Evolutionary conservation across 2,888 invertebrate genomes (phyloP).

Genomic region (Strigamia crassipes): DNA sequence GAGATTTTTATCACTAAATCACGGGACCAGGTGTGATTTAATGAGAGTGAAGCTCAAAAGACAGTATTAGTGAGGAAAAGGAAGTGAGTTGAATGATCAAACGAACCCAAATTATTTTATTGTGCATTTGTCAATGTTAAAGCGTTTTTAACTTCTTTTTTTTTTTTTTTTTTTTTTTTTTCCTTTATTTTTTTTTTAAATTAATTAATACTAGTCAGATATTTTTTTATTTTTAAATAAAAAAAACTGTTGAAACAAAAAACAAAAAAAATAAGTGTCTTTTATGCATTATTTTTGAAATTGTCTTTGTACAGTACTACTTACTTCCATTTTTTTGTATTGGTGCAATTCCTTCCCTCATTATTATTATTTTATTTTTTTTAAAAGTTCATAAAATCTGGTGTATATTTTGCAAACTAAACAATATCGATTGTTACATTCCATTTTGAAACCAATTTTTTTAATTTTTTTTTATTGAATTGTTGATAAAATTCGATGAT

Average conservation of each 20-base stretch:
- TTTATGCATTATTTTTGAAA: too few relatives aligned
- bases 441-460: too few relatives aligned
- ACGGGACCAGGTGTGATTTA: neutral
- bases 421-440: too few relatives aligned
- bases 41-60: neutral
- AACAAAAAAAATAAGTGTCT: neutral
- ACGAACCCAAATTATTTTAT: neutral
- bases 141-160: neutral
- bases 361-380: too few relatives aligned
- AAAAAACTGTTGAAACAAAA: too few relatives aligned
- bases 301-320: neutral
- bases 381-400: neutral
- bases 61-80: neutral
- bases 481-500: neutral
- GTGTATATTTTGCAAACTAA: neutral
- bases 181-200: neutral
- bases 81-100: constrained; percentile 7
- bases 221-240: neutral
- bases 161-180: neutral
- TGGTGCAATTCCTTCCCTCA: neutral
- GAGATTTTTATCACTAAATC: neutral
- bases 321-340: neutral
- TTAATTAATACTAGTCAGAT: neutral
- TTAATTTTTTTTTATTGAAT: too few relatives aligned
- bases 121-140: constrained; percentile 12